Evolutionary conservation across 2,113 vertebrate species (phyloP), one percentile per base, ranked within the genome.

Genomic region (Salvelinus sp.): DNA sequence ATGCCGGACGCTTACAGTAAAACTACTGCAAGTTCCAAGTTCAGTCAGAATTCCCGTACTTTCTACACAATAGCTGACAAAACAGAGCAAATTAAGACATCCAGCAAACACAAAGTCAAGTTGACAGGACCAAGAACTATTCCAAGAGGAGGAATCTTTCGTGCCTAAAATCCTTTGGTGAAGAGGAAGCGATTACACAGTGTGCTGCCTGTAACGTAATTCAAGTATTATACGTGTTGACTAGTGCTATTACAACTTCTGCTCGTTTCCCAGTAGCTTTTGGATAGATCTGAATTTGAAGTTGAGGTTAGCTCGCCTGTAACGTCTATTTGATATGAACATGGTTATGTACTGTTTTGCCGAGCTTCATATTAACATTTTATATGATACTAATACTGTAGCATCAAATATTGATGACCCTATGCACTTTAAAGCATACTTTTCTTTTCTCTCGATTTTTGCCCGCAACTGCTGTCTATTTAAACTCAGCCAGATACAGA

Each of bases 131-230:
- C 79, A 74, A 33, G 79, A 84, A 87, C 87, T 86, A 86, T 57
- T 28, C 73, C 3, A n/a, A 75, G 79, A 27, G 73, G 85, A 81
- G 78, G 79, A 91, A 88, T 80, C 86, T 73, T 85, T 87, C 83
- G 82, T 87, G 82, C 83, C 85, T 87, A n/a, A 87, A 90, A 90
- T 86, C 89, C 86, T 85, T 81, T 27, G 74, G 81, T 83, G 86
- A 66, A 16, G 84, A 83, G 77, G 83, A n/a, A 69, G 88, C n/a
- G 88, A 92, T 91, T 90, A 90, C 83, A 79, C 83, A 72, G 0
- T 78, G 79, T 64, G 82, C 86, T 88, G 83, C 86, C 86, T 54
- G 88, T 88, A 82, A 84, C 83, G 87, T 90, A 88, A 91, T 91
- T 85, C 88, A 82, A 87, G 85, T 76, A 82, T 76, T 25, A 76